Base-by-base conservation (phyloP, 1,140 invertebrate genomes). In the Homalodisca vitripennis region DNA sequence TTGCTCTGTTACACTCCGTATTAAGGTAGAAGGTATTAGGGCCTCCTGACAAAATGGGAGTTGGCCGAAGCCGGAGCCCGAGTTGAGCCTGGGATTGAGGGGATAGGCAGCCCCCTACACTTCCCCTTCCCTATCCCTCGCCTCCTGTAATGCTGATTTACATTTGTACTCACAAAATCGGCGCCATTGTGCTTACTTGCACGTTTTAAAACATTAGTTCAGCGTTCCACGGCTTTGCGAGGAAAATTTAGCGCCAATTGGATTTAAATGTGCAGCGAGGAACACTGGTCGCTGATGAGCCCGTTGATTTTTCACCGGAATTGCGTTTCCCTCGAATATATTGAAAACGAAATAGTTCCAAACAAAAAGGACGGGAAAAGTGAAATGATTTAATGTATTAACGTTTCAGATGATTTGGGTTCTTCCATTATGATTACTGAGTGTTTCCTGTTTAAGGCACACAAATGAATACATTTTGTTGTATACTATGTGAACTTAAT, bases 141-240 rank as follows among this genome's bases (percentile, higher is more conserved):
- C 48, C 14, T 51, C 17, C n/a, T 10, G 22, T 60, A 60, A 60
- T 60, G 55, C 55, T 60, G 55, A 60, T 60, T 60, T 60, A 60
- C 55, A 60, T 60, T 60, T 30, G 55, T 26, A 60, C 55, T 60
- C 55, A 30, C 27, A 30, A 30, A 60, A 60, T 60, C 55, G 55
- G 22, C 55, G 26, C 55, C 55, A 60, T 60, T 60, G 55, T 60
- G 55, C 55, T 60, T 60, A 60, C 55, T 60, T 60, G 55, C 55
- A 60, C 55, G 55, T 60, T 60, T 60, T 27, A 60, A 60, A 60
- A 60, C 55, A 60, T 60, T 60, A 60, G 55, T 60, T 60, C 55
- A 24, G 24, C 55, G 55, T 60, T 60, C 26, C 55, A 3, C 26
- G 22, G 55, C 55, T 60, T 60, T 60, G 22, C 24, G 24, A 26